phyloP scores from a whole-genome alignment of 2,888 invertebrate species.

The Tipula lateralis region DNA sequence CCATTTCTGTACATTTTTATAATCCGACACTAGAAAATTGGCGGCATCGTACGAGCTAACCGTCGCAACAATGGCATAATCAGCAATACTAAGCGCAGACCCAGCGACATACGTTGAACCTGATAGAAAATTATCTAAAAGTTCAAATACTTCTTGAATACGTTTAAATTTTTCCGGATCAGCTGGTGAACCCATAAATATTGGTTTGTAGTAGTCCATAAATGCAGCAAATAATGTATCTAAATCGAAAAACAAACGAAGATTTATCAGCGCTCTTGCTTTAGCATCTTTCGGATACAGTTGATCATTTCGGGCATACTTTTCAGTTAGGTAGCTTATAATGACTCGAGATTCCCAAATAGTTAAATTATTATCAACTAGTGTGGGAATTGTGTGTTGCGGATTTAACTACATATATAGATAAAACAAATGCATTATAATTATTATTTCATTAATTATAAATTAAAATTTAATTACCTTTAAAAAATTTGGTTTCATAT shows the following conservation, averaged over 20 bases:
- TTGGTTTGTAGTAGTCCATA: conserved; percentile 62
- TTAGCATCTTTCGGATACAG: conserved; percentile 72
- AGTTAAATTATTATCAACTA: conserved; percentile 75
- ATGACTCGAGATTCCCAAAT: conserved; percentile 84
- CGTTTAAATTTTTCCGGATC: conserved; percentile 65
- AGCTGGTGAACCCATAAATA: conserved; percentile 57
- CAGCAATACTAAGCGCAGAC: conserved; percentile 69
- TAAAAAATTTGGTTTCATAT: conserved; percentile 63
- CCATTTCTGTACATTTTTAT: conserved; percentile 64
- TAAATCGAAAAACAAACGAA: conserved; percentile 73
- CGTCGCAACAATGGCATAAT: conserved; percentile 62
- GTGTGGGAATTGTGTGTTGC: conserved; percentile 77
- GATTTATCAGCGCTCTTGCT: conserved; percentile 71
- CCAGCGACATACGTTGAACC: conserved; percentile 70
- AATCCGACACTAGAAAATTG: conserved; percentile 62
- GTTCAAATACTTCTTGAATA: conserved; percentile 61
- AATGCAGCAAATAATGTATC: conserved; percentile 68
- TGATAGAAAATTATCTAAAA: conserved; percentile 66
- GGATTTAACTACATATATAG: conserved; percentile 67
- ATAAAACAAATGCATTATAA: background rate
- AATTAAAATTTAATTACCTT: conserved; percentile 50
- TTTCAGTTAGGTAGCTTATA: conserved; percentile 70
- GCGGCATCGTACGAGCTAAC: conserved; percentile 67
- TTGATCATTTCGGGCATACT: conserved; percentile 71
- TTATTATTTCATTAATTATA: background rate